Evolutionary conservation across 2,797 vertebrate genomes (phyloP), one percentile per base, ranked within the genome.

Genomic region (Sebastes minor): DNA sequence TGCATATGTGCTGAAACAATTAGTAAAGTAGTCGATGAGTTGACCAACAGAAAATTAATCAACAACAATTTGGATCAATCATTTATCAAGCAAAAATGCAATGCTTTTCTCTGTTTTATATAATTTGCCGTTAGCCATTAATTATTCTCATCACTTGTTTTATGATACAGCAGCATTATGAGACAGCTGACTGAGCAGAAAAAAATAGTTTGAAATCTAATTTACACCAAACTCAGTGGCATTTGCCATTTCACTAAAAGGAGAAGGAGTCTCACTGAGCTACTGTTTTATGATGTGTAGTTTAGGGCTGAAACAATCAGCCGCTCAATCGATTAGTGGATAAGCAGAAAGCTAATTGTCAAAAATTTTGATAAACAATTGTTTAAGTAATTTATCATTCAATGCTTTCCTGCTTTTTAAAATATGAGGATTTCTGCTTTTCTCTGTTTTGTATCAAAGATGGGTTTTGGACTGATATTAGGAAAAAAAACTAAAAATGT

Each of bases 301-400:
- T 63, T 33, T 2, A 69, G 11, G 8, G 5, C 23, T 59, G 5
- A 59, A 69, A 69, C 1, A 56, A 81, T 46, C 16, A 20, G 5
- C 0, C 0, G 0, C n/a, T 57, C 4, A 1, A 35, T 35, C 27
- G 0, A 42, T 23, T 53, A 38, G 4, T 35, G 4, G 18, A 38
- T 53, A 2, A 13, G 2, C 3, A 25, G 2, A 56, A 27, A 38
- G 70, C 11, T 1, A 10, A 55, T 16, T 18, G 3, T 20, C 2
- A 52, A 53, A 1, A 5, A 65, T 65, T 20, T 35, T 53, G 2
- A 35, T 52, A 7, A 25, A 38, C 3, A 2, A n/a, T 18, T 55
- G 9, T 4, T 27, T 30, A 14, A 60, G 1, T n/a, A 3, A 71
- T 63, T 69, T 14, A 42, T 62, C 1, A 71, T 65, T 55, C 1